Percentiles rank a stretch among this genome's conserved stretches.
Conservation (phyloP, 2,113 vertebrate species). For the Upupa epops region DNA sequence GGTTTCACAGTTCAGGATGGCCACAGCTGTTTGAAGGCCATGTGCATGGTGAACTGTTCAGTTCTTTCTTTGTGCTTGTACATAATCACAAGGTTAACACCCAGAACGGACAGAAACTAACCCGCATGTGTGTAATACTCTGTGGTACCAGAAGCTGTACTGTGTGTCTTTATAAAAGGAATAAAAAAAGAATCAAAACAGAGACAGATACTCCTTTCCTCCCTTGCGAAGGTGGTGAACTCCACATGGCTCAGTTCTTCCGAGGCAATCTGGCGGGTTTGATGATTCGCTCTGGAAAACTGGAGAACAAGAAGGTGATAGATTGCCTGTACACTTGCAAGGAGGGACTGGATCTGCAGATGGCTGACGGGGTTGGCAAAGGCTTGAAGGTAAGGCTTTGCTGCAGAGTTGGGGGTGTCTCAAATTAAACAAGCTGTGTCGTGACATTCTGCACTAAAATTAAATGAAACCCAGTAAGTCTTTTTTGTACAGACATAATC, state of each 20-base stretch:
- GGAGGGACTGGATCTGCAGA: conserved; percentile 90
- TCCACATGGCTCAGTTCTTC: conserved; percentile 93
- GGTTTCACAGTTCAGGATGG: background rate
- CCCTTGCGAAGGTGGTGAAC: conserved; percentile 80
- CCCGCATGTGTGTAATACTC: conserved; percentile 81
- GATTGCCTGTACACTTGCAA: conserved; percentile 98
- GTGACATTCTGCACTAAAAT: background rate
- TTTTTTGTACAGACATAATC: background rate
- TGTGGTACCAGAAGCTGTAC: background rate
- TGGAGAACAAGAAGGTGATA: conserved; percentile 96
- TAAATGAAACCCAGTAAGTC: background rate
- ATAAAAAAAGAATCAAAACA: background rate
- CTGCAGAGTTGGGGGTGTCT: background rate
- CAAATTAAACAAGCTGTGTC: background rate
- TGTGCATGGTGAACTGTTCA: conserved; percentile 76
- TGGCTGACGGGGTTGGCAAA: conserved; percentile 80
- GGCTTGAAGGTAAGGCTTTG: conserved; percentile 84
- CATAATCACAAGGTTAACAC: conserved; percentile 63
- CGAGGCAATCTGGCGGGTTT: conserved; percentile 91
- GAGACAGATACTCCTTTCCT: background rate
- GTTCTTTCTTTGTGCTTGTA: conserved; percentile 49
- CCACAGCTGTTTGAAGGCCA: background rate
- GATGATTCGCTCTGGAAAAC: conserved; percentile 90
- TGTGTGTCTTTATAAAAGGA: background rate
- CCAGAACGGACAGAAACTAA: conserved; percentile 79